These are phyloP conservation scores for Arion vulgaris DNA, from an alignment of 1,140 invertebrate genomes.

Conservation along the genomic window DNA sequence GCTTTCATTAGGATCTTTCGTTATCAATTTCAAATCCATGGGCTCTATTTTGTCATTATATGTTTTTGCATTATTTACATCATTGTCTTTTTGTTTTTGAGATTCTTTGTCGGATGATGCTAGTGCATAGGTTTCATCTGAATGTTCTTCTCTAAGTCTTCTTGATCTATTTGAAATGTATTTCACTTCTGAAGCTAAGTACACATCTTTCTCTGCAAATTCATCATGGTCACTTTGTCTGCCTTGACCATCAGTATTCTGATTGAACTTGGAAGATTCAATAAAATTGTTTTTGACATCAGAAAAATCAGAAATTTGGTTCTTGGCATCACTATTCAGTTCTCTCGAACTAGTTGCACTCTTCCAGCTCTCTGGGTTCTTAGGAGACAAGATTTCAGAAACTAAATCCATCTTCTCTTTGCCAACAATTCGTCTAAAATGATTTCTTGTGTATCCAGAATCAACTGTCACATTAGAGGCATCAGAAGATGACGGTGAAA, in stretches of 20 bases:
- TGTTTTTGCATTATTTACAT: background rate
- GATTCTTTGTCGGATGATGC: background rate
- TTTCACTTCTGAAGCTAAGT: background rate
- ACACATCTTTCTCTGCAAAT: background rate
- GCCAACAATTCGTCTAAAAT: background rate
- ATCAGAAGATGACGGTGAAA: slow-evolving; percentile 7
- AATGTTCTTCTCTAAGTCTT: background rate
- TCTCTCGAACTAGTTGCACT: background rate
- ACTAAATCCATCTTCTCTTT: background rate
- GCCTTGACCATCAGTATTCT: background rate
- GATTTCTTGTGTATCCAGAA: slow-evolving; percentile 1
- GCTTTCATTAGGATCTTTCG: background rate
- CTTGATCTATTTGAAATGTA: background rate
- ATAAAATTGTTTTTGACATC: no score
- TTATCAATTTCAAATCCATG: background rate
- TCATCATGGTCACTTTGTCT: background rate
- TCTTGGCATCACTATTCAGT: background rate
- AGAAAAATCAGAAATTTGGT: no score
- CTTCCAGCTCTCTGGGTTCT: background rate
- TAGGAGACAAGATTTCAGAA: background rate
- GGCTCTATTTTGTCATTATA: background rate
- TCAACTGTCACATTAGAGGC: background rate
- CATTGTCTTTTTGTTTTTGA: background rate
- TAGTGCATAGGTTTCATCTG: background rate
- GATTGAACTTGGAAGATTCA: no score